Percentiles rank a stretch among this genome's conserved stretches.
Conservation (phyloP, 2,113 vertebrate genomes). For the Synchiropus splendidus region DNA sequence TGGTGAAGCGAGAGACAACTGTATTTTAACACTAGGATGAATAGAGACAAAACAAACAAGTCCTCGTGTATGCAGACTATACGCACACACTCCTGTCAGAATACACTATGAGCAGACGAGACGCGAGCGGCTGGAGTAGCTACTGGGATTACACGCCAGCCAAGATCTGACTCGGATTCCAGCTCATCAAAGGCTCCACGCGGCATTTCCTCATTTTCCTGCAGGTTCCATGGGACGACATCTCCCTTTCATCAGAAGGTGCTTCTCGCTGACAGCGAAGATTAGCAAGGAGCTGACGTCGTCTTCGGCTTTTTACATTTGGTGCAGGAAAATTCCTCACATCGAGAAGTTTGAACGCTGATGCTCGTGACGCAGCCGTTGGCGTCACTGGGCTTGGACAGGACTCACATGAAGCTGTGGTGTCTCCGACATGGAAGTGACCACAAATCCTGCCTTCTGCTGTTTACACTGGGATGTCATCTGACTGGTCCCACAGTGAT, state of each 20-base stretch:
- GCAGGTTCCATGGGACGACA: constrained; percentile 34
- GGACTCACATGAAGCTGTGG: constrained; percentile 27
- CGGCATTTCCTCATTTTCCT: constrained; percentile 4
- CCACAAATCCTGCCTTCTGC: constrained; percentile 60
- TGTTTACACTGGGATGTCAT: constrained; percentile 45
- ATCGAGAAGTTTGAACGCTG: no score
- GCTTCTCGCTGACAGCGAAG: constrained; percentile 52
- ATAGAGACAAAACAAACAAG: no score
- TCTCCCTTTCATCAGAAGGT: constrained; percentile 51
- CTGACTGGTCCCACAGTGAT: no score
- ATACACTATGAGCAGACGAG: no score
- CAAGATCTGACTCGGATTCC: constrained; percentile 38
- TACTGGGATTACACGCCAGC: constrained; percentile 22
- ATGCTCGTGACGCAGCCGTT: no score
- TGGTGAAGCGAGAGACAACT: constrained; percentile 24
- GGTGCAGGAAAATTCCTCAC: no score
- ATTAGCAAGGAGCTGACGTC: constrained; percentile 44
- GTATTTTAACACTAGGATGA: constrained; percentile 17
- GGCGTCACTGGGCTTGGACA: no score
- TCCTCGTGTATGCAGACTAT: no score
- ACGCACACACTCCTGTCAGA: no score
- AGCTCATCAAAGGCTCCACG: constrained; percentile 44
- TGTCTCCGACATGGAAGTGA: constrained; percentile 36
- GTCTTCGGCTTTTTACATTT: constrained; percentile 29
- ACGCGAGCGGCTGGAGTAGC: constrained; percentile 9